These are phyloP conservation scores for Charanyca ferruginea DNA, from an alignment of 2,888 invertebrate genomes.

Conservation along the genomic window DNA sequence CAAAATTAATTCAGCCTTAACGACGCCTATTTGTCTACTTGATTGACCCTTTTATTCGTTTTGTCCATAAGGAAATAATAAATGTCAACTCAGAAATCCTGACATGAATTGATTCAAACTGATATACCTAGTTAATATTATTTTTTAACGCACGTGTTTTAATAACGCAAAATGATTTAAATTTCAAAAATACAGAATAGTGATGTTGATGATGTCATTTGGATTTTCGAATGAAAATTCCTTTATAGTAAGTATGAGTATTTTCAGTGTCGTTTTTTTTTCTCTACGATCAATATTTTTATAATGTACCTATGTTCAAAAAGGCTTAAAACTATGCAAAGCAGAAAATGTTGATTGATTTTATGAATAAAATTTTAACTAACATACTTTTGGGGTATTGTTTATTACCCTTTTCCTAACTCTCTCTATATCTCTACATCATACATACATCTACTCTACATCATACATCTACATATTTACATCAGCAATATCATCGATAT, in stretches of 20 bases:
- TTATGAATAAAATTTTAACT: conserved; percentile 2
- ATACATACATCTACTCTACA: too few relatives aligned
- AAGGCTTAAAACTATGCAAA: not conserved
- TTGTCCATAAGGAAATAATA: too few relatives aligned
- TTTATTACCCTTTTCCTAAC: not conserved
- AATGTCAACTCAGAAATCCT: not conserved
- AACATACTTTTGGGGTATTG: not conserved
- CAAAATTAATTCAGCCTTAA: not conserved
- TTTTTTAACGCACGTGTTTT: not conserved
- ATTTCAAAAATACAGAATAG: not conserved
- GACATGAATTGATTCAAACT: not conserved
- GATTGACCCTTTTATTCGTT: not conserved
- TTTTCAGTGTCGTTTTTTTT: too few relatives aligned
- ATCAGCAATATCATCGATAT: not conserved
- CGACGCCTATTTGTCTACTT: not conserved
- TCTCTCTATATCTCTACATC: too few relatives aligned
- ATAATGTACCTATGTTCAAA: not conserved
- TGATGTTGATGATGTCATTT: too few relatives aligned
- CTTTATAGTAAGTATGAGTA: not conserved
- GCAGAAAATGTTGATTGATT: not conserved
- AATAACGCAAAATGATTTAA: not conserved
- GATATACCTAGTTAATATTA: too few relatives aligned
- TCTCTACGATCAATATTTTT: not conserved
- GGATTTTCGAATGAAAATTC: too few relatives aligned
- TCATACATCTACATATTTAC: too few relatives aligned